Base-by-base conservation (phyloP, 2,797 vertebrate genomes). In the Lerista edwardsae region DNA sequence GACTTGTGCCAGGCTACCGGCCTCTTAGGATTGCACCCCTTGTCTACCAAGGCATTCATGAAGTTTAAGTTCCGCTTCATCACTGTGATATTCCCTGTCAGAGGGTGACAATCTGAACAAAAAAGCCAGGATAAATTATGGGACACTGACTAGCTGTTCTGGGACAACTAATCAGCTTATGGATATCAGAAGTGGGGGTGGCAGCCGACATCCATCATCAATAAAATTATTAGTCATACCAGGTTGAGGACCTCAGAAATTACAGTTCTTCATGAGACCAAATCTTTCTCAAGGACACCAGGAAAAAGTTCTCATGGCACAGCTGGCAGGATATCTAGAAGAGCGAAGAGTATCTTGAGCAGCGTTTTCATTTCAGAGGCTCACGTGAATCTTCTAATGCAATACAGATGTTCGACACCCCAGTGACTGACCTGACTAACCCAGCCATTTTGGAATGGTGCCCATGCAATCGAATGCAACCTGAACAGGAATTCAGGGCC, bases 341-440 rank as follows among this genome's bases (percentile, higher is more conserved):
- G 90, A 41, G 96, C 83, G 34, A 96, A 94, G 76, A 98, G 94
- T 80, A 96, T 78, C 39, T 90, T 72, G 23, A 94, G 96, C 55
- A 98, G 90, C n/a, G 90, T 87, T 41, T 84, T 94, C 95, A 96
- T 41, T 84, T 94, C 95, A 96, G 95, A 77, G 84, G 75, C 4
- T 95, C 86, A 89, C 97, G 93, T 21, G 94, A 94, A 65, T 97
- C 91, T 67, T 97, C 96, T 75, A 97, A 93, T 82, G 97, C 93
- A 59, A 98, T 31, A 7, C 80, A 96, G 88, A 99, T 98, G 57
- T 97, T 91, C 0, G 91, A 97, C n/a, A 98, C 98, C 84, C 97
- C 96, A 15, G 87, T 94, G 84, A 97, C 91, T 29, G 93, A 93
- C 36, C 95, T 95, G 36, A 96, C 95, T 88, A 96, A 96, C 10